Percentiles rank a stretch among this genome's conserved stretches.
These are phyloP conservation scores for Brachionus koreanus DNA, from an alignment of 1,140 invertebrate genomes.

Conservation along the genomic window DNA sequence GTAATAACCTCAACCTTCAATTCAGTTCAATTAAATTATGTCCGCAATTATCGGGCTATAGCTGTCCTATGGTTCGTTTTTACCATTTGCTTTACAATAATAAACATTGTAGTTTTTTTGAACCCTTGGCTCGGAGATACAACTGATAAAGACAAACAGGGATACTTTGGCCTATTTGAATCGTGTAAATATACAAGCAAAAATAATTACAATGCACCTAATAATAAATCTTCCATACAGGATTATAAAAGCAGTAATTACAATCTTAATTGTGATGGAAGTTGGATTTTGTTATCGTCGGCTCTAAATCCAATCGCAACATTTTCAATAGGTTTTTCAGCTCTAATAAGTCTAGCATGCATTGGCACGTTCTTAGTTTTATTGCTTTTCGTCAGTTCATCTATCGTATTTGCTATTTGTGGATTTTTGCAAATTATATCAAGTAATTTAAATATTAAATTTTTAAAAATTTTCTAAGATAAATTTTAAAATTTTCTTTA, in stretches of 20 bases:
- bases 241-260: neutral
- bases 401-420: conserved; percentile 84
- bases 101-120: conserved; percentile 88
- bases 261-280: neutral
- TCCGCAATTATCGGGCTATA: conserved; percentile 13
- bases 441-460: conserved; percentile 64
- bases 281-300: neutral
- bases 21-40: conserved; percentile 23
- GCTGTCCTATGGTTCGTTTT: conserved; percentile 71
- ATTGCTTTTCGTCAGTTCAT: conserved; percentile 89
- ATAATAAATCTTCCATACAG: neutral
- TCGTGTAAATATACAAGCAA: conserved; percentile 65
- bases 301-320: conserved; percentile 64
- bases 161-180: conserved; percentile 88
- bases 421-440: conserved; percentile 87
- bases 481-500: conserved; percentile 46
- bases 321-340: conserved; percentile 78
- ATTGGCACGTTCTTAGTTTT: conserved; percentile 77
- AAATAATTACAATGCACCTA: conserved; percentile 48
- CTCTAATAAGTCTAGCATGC: conserved; percentile 75
- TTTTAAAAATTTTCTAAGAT: neutral
- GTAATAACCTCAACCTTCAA: conserved; percentile 21
- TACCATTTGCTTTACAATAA: conserved; percentile 89
- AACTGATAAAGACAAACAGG: conserved; percentile 67
- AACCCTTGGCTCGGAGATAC: conserved; percentile 83